These are phyloP conservation scores for Macrosoma leucophasiata DNA, from an alignment of 2,888 invertebrate species.

Conservation along the genomic window DNA sequence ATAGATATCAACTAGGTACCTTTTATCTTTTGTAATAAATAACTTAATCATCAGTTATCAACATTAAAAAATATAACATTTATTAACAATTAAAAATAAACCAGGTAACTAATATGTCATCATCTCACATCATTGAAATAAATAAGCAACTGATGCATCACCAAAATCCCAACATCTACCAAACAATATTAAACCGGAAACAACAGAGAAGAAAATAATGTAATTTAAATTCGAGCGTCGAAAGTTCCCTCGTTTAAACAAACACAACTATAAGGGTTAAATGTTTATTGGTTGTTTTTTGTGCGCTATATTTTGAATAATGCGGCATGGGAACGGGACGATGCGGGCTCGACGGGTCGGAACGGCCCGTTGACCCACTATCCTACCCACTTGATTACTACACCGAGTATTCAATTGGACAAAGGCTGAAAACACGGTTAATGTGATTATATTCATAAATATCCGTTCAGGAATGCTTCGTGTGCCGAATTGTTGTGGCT, in stretches of 20 bases:
- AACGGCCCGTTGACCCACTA: conserved; percentile 66
- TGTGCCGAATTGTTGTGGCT: too few species aligned
- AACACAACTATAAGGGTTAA: conserved; percentile 4
- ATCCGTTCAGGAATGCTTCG: too few species aligned
- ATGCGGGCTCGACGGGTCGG: conserved; percentile 31
- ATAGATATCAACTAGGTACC: too few species aligned
- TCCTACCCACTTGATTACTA: conserved; percentile 53
- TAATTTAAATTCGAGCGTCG: conserved; percentile 10
- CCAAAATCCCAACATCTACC: too few species aligned
- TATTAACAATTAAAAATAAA: too few species aligned
- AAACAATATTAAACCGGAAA: too few species aligned
- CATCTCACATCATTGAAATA: too few species aligned
- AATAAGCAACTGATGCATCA: too few species aligned
- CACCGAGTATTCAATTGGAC: conserved; percentile 59
- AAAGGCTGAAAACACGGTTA: conserved; percentile 59
- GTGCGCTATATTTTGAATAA: conserved; percentile 14
- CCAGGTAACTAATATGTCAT: too few species aligned
- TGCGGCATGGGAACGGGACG: conserved; percentile 28
- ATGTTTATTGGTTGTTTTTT: conserved; percentile 10
- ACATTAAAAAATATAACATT: too few species aligned
- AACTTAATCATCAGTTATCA: too few species aligned
- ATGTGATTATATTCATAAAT: conserved; percentile 48
- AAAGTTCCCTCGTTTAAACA: conserved; percentile 9
- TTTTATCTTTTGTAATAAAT: too few species aligned
- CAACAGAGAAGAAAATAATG: conserved; percentile 8